phyloP scores from a whole-genome alignment of 2,888 invertebrate species.

The Lasioglossum zephyrum region DNA sequence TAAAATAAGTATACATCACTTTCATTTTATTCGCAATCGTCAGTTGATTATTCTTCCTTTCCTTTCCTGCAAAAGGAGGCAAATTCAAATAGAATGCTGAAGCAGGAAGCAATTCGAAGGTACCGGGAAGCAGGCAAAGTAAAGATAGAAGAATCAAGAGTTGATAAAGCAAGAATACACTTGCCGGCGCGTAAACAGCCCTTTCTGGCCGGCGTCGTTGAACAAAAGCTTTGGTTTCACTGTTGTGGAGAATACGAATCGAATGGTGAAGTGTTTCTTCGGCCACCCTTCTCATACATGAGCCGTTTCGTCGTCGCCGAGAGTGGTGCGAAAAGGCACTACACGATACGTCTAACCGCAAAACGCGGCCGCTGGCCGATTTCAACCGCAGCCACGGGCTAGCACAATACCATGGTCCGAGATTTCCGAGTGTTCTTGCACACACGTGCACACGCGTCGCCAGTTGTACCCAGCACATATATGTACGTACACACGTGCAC shows the following conservation, averaged over 20 bases:
- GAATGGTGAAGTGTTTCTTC: constrained; percentile 36
- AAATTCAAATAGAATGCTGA: background rate
- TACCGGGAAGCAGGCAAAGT: background rate
- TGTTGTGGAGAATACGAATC: constrained; percentile 23
- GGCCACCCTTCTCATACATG: constrained; percentile 33
- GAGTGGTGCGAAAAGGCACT: constrained; percentile 50
- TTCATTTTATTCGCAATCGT: too few species aligned
- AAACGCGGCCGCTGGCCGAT: constrained; percentile 53
- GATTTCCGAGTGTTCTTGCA: constrained; percentile 36
- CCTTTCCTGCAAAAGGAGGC: background rate
- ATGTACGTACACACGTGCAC: background rate
- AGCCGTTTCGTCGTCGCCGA: constrained; percentile 36
- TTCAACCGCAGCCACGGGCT: constrained; percentile 47
- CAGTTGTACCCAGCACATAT: background rate
- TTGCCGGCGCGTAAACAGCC: background rate
- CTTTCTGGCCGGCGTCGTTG: background rate
- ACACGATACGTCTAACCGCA: constrained; percentile 55
- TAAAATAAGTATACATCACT: too few species aligned
- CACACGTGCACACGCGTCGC: constrained; percentile 10
- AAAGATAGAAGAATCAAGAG: background rate
- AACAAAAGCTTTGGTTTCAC: constrained; percentile 32
- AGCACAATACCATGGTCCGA: constrained; percentile 28
- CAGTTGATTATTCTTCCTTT: too few species aligned
- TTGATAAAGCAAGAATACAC: background rate
- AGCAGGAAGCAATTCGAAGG: background rate